Evolutionary conservation across 2,888 invertebrate species (phyloP).

Genomic region (Drosophila subquinaria): DNA sequence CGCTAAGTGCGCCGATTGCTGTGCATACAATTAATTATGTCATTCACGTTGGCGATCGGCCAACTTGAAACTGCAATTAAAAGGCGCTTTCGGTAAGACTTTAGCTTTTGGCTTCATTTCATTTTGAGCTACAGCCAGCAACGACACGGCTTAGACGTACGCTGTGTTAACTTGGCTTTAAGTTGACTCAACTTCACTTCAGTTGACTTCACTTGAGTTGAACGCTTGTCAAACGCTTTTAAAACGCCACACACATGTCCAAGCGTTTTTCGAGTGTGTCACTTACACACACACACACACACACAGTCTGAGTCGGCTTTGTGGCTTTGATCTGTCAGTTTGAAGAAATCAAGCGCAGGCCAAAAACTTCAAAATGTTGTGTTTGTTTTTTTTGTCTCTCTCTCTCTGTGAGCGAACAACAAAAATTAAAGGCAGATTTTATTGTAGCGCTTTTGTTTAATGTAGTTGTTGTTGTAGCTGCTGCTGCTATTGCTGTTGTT

Average conservation of each 20-base stretch:
- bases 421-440: constrained; percentile 66
- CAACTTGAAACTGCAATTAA: constrained; percentile 74
- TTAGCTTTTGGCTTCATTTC: constrained; percentile 33
- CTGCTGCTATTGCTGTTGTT: constrained; percentile 30
- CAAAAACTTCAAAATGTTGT: constrained; percentile 74
- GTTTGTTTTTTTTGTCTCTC: constrained; percentile 37
- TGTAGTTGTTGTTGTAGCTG: constrained; percentile 39
- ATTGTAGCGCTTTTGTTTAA: constrained; percentile 66
- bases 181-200: constrained; percentile 57
- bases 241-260: constrained; percentile 82
- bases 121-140: constrained; percentile 24
- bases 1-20: constrained; percentile 69
- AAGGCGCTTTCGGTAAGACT: constrained; percentile 76
- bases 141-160: constrained; percentile 55
- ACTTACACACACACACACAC: constrained; percentile 43
- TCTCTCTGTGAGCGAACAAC: constrained; percentile 40
- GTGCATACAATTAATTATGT: constrained; percentile 82
- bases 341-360: constrained; percentile 82
- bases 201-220: constrained; percentile 53
- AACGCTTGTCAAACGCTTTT: constrained; percentile 85
- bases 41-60: constrained; percentile 78
- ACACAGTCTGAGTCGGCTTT: constrained; percentile 61
- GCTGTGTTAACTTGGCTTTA: constrained; percentile 58
- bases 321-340: constrained; percentile 84
- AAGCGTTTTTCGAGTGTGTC: constrained; percentile 63